Evolutionary conservation across 2,888 invertebrate species (phyloP).

Genomic region (Micropterix aruncella): DNA sequence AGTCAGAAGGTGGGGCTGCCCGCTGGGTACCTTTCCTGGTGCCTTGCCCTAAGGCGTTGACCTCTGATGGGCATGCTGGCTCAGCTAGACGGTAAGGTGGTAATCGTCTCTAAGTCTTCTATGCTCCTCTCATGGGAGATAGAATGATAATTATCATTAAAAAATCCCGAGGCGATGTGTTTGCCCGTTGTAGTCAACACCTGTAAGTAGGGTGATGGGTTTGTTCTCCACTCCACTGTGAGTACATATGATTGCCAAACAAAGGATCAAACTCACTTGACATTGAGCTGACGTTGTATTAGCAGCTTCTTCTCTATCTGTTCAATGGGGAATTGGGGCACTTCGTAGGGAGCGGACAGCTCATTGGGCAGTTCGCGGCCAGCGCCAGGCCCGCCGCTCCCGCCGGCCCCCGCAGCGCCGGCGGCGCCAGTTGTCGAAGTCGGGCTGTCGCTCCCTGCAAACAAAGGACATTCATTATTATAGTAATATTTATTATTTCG

Average conservation of each 20-base stretch:
- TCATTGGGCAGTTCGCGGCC: constrained; percentile 62
- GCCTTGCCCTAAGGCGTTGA: too few relatives aligned
- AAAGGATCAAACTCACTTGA: constrained; percentile 50
- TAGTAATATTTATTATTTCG: too few relatives aligned
- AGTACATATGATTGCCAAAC: too few relatives aligned
- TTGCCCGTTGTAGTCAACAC: too few relatives aligned
- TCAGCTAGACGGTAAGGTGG: too few relatives aligned
- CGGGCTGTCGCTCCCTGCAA: constrained; percentile 61
- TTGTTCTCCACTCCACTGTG: not conserved
- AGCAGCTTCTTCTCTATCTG: constrained; percentile 88
- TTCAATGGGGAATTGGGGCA: constrained; percentile 96
- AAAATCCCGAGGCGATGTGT: not conserved
- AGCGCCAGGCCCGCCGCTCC: constrained; percentile 26
- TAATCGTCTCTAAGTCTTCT: too few relatives aligned
- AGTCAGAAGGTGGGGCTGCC: too few relatives aligned
- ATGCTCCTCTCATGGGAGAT: too few relatives aligned
- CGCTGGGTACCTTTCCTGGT: too few relatives aligned
- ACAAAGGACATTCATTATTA: too few relatives aligned
- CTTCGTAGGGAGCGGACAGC: constrained; percentile 91
- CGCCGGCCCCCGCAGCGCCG: not conserved
- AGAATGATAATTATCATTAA: too few relatives aligned
- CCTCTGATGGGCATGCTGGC: too few relatives aligned
- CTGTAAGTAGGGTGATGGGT: not conserved
- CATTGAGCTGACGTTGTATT: constrained; percentile 77
- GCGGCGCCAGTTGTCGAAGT: constrained; percentile 27